Base-by-base conservation (phyloP, 2,113 vertebrate species). In the Scytalopus superciliaris region DNA sequence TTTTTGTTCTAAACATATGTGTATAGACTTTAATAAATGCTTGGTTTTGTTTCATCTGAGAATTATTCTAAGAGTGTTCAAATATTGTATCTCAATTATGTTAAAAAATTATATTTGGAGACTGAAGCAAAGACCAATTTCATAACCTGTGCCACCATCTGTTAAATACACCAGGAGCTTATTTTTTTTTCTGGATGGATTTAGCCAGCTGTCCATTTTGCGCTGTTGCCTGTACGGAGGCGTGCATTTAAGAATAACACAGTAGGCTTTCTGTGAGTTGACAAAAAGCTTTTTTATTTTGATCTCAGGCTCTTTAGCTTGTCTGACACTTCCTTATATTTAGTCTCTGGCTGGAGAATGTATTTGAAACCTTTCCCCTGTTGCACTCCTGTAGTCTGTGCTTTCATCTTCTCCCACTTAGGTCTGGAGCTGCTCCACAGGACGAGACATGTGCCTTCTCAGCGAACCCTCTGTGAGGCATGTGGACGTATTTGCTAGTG, bases 181-280 rank as follows among this genome's bases (percentile, higher is more conserved):
- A 22, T 56, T 85, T 79, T 94, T 85, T 80, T 92, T 90, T 95
- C 78, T 85, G 81, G 84, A 33, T 88, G 69, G 56, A n/a, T 95
- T 96, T 96, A 94, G 66, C 94, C 94, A 96, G 96, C 94, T 96
- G 95, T 93, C 94, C 82, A 17, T 95, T 97, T 84, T 90, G 77
- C 78, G 37, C 80, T 93, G 79, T 85, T 96, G 92, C 86, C 79
- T 93, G 68, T 68, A 64, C 77, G 87, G 94, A 89, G 91, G 91
- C 55, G 22, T 95, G 72, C 60, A 60, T 95, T 84, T 93, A 80
- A 86, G 93, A 96, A 81, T 81, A 93, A 84, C 88, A 92, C 76
- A 89, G 91, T 69, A 79, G 75, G 75, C 82, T 96, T 94, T 96
- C 93, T 95, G 87, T 92, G 75, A 96, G 68, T 80, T 93, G 85